A percentile compares a stretch with the other conserved stretches of the same genome.
phyloP scores from a whole-genome alignment of 2,888 invertebrate genomes.

The Clistopyga incitator region DNA sequence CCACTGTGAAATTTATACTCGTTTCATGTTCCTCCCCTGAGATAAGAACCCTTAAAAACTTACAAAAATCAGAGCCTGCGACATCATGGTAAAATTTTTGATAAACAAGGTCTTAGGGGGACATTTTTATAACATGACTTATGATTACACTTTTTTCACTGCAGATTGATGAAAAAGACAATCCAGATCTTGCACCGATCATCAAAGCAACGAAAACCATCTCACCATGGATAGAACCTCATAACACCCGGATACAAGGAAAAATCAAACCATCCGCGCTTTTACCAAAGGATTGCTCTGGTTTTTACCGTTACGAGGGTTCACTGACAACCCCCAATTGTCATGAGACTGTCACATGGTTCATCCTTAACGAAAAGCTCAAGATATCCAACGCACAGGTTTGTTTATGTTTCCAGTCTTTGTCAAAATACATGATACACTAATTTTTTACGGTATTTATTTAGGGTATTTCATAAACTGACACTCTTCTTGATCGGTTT shows the following conservation, averaged over 20 bases:
- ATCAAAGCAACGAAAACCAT: slow-evolving; percentile 73
- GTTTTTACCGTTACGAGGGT: slow-evolving; percentile 89
- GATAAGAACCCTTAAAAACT: too few relatives aligned
- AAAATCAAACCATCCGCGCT: slow-evolving; percentile 84
- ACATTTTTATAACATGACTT: too few relatives aligned
- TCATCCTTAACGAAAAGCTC: slow-evolving; percentile 86
- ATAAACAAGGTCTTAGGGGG: too few relatives aligned
- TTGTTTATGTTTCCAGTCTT: slow-evolving; percentile 50
- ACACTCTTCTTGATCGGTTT: background rate
- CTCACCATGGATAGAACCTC: slow-evolving; percentile 71
- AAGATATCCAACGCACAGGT: slow-evolving; percentile 86
- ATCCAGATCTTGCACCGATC: slow-evolving; percentile 75
- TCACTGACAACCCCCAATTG: slow-evolving; percentile 92
- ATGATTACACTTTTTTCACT: slow-evolving; percentile 43
- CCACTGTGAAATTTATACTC: too few relatives aligned
- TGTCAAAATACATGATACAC: too few relatives aligned
- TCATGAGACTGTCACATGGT: slow-evolving; percentile 90
- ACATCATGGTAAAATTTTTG: too few relatives aligned
- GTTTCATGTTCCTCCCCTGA: too few relatives aligned
- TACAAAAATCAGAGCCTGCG: too few relatives aligned
- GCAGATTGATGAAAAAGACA: slow-evolving; percentile 74
- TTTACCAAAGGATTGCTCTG: slow-evolving; percentile 85
- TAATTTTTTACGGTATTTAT: too few relatives aligned
- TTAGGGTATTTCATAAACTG: too few relatives aligned
- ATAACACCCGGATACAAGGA: slow-evolving; percentile 54